Evolutionary conservation across 2,797 vertebrate species (phyloP), one percentile per base, ranked within the genome.

Genomic region (Crotalus adamanteus): DNA sequence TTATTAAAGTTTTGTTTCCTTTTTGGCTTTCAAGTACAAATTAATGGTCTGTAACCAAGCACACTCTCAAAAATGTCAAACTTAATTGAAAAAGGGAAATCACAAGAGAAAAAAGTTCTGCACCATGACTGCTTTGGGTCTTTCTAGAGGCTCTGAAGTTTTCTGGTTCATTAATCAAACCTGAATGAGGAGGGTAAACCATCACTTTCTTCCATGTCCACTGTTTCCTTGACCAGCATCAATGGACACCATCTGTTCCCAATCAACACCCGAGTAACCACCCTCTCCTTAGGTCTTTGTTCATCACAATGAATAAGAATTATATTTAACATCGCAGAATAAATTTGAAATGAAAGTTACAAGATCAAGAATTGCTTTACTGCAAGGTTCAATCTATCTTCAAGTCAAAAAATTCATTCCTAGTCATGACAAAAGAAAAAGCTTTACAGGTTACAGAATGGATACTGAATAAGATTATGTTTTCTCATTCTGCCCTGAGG

Each of bases 1-100:
- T 93, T 86, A 88, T 69, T 88, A 55, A 93, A 94, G 63, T 73
- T 88, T 96, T 94, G 96, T 56, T 42, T 85, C 88, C 92, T 92
- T 89, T 92, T 94, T 96, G 94, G 93, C 93, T 92, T 78, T 91
- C 83, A 93, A 95, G 92, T 92, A 93, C 31, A 69, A 93, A 95
- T 94, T 96, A 95, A 95, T 93, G 95, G 92, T 88, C 93, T 95
- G 94, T 95, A 95, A 94, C 95, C 65, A 90, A 94, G 63, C 86
- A 94, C 47, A 0, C 83, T 93, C 92, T 96, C 93, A 95, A 93
- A 97, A 97, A 96, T 95, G 93, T 96, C 96, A 96, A 95, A 96
- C 95, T 92, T 95, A 95, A 96, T 96, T 96, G 95, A 93, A 95
- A 96, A 96, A 93, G 51, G 94, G 94, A 96, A 97, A 96, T 93